Conservation (phyloP, 2,113 vertebrate species). For the Tetrax tetrax region DNA sequence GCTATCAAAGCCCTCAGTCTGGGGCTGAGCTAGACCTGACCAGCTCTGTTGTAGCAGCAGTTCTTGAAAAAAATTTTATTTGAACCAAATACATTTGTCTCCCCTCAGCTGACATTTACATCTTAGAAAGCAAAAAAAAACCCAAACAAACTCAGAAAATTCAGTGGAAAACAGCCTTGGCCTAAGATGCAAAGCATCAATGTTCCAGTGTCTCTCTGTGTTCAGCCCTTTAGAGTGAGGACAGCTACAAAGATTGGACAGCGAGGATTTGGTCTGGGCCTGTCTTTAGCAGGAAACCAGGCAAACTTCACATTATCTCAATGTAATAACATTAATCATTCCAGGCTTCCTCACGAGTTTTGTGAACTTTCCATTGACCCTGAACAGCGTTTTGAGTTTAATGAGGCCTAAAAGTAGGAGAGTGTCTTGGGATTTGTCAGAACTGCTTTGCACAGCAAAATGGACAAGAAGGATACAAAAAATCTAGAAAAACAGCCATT, state of each 20-base stretch:
- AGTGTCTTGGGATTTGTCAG: neutral
- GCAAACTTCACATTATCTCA: neutral
- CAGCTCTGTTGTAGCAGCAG: neutral
- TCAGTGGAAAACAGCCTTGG: neutral
- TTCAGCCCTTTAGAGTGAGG: neutral
- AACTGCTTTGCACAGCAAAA: neutral
- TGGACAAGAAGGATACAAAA: neutral
- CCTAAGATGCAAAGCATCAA: neutral
- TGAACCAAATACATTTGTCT: accelerated
- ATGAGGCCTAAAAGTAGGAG: neutral
- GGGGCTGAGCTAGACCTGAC: neutral
- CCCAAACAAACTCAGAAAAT: neutral
- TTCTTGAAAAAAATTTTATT: neutral
- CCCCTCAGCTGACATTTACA: neutral
- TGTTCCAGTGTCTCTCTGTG: neutral
- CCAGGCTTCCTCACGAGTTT: neutral
- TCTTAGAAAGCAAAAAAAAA: neutral
- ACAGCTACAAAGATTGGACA: neutral
- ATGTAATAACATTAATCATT: neutral
- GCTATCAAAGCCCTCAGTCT: neutral
- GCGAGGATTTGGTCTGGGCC: neutral
- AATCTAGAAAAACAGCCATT: neutral
- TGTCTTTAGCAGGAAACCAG: neutral
- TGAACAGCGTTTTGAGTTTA: neutral
- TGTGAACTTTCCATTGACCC: constrained; percentile 34